Conservation (phyloP, 2,888 invertebrate species). For the Andrena hattorfiana region DNA sequence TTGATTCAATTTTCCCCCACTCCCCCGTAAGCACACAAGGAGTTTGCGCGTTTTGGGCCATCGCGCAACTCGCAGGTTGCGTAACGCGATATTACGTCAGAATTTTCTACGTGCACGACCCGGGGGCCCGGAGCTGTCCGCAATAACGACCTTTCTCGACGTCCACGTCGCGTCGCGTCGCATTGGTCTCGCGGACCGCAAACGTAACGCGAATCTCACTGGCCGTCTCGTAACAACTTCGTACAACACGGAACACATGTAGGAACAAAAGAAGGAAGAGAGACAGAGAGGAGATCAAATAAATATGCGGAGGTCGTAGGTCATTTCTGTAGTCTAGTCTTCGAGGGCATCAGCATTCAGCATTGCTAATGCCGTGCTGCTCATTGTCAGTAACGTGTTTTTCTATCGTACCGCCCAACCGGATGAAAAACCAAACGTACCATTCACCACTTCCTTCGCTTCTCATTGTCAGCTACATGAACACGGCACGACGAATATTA, state of each 20-base stretch:
- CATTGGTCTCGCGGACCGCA: constrained; percentile 41
- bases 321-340: constrained; percentile 69
- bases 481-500: constrained; percentile 11
- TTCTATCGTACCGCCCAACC: constrained; percentile 22
- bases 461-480: background rate
- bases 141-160: constrained; percentile 52
- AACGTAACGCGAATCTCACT: background rate
- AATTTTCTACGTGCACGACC: constrained; percentile 53
- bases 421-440: constrained; percentile 56
- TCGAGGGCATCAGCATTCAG: constrained; percentile 79
- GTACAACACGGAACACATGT: constrained; percentile 16
- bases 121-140: constrained; percentile 29
- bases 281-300: constrained; percentile 66
- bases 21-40: constrained; percentile 23
- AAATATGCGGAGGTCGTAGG: constrained; percentile 75
- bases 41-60: constrained; percentile 19
- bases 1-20: background rate
- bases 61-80: constrained; percentile 33
- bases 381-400: constrained; percentile 63
- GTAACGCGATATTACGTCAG: constrained; percentile 55
- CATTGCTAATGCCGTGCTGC: constrained; percentile 77
- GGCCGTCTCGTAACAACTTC: background rate
- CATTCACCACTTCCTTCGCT: constrained; percentile 23
- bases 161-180: constrained; percentile 19
- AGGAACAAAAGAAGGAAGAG: background rate